Conservation (phyloP, 1,140 invertebrate species). For the Drosophila nebulosa region DNA sequence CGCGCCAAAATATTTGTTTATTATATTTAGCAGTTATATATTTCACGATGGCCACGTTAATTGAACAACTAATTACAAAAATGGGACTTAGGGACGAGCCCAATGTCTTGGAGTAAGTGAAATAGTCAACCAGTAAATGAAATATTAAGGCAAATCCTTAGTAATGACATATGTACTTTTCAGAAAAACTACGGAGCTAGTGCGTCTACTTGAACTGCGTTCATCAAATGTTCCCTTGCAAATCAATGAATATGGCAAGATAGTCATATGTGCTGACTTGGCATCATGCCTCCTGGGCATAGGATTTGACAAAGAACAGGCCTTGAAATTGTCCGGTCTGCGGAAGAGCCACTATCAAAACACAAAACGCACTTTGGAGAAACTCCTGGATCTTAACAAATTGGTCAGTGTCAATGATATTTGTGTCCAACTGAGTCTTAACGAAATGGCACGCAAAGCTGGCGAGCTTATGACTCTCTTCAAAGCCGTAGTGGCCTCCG, state of each 20-base stretch:
- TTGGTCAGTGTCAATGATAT: conserved; percentile 75
- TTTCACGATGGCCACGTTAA: conserved; percentile 62
- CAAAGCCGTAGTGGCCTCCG: conserved; percentile 30
- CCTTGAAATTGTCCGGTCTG: conserved; percentile 76
- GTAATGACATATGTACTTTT: not conserved
- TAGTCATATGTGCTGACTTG: conserved; percentile 66
- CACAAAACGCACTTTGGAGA: conserved; percentile 80
- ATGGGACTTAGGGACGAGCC: conserved; percentile 69
- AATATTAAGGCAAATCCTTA: not conserved
- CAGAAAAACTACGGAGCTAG: conserved; percentile 72
- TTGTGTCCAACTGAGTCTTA: conserved; percentile 80
- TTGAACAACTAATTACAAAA: conserved; percentile 69
- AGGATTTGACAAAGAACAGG: conserved; percentile 75
- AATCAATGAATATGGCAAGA: conserved; percentile 77
- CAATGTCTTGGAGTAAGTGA: conserved; percentile 55
- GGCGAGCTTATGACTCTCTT: conserved; percentile 75
- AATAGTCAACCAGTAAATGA: not conserved
- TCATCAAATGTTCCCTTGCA: conserved; percentile 68
- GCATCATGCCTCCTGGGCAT: conserved; percentile 55
- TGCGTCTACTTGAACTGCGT: conserved; percentile 67
- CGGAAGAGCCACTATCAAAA: conserved; percentile 79
- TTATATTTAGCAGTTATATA: conserved; percentile 8
- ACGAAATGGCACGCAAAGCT: conserved; percentile 73
- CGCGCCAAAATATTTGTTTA: conserved; percentile 27
- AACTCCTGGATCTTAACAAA: conserved; percentile 79